Conservation (phyloP, 2,113 vertebrate genomes). For the Shinisaurus crocodilurus region DNA sequence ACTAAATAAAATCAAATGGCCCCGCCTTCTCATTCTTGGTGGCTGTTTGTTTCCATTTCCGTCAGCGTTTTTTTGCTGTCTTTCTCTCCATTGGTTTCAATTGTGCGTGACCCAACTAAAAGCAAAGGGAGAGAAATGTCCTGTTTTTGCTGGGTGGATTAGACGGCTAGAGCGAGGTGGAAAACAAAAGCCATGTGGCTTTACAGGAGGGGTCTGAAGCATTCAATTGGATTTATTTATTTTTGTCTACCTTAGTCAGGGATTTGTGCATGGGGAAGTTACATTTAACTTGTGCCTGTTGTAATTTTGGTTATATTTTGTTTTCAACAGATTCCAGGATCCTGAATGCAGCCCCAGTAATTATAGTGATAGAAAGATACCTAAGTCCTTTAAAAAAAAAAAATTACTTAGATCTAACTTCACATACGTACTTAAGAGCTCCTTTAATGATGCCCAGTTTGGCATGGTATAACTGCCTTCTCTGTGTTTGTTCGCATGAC, state of each 20-base stretch:
- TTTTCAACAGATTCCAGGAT: background rate
- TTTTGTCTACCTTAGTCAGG: conserved; percentile 25
- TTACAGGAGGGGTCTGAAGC: conserved; percentile 46
- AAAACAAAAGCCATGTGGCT: conserved; percentile 52
- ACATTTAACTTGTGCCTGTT: conserved; percentile 15
- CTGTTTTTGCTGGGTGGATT: conserved; percentile 57
- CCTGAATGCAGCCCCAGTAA: background rate
- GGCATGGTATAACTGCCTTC: background rate
- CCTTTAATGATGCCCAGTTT: background rate
- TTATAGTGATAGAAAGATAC: background rate
- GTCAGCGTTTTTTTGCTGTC: conserved; percentile 54
- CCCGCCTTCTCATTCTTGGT: conserved; percentile 53
- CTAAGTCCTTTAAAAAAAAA: background rate
- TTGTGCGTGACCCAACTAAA: conserved; percentile 25
- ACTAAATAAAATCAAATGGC: conserved; percentile 67
- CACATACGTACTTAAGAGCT: background rate
- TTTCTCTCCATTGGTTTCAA: conserved; percentile 11
- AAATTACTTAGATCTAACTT: background rate
- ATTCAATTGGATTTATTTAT: conserved; percentile 35
- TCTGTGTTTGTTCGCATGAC: background rate
- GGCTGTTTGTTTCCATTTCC: background rate
- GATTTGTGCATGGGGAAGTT: conserved; percentile 3
- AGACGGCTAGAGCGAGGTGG: conserved; percentile 43
- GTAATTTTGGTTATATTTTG: background rate
- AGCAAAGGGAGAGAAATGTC: conserved; percentile 36